Evolutionary conservation across 2,888 invertebrate species (phyloP).

Genomic region (Drosophila austrosaltans): DNA sequence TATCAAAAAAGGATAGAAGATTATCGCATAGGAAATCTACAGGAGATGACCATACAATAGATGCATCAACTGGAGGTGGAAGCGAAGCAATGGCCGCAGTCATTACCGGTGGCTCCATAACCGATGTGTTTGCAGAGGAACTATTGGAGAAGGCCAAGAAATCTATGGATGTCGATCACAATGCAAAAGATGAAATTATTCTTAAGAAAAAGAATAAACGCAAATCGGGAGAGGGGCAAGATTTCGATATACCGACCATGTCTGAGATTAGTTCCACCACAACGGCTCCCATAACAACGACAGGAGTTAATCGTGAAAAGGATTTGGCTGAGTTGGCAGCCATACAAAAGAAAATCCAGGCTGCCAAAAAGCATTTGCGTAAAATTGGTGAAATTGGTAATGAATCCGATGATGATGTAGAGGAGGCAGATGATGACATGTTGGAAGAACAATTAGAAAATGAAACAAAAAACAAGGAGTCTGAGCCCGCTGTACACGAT

Average conservation of each 20-base stretch:
- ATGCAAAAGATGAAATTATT: slow-evolving; percentile 71
- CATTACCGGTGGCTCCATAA: slow-evolving; percentile 83
- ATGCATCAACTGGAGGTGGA: slow-evolving; percentile 23
- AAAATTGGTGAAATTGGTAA: slow-evolving; percentile 83
- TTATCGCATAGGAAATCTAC: slow-evolving; percentile 53
- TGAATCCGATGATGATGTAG: slow-evolving; percentile 53
- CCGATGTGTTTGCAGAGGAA: slow-evolving; percentile 87
- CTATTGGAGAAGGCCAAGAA: slow-evolving; percentile 84
- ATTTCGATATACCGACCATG: slow-evolving; percentile 84
- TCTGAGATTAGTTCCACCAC: slow-evolving; percentile 83
- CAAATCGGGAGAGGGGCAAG: slow-evolving; percentile 44
- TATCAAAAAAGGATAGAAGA: slow-evolving; percentile 64
- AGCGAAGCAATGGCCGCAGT: slow-evolving; percentile 56
- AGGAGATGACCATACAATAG: slow-evolving; percentile 54
- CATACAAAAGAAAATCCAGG: slow-evolving; percentile 87
- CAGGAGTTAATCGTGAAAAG: slow-evolving; percentile 75
- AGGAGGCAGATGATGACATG: slow-evolving; percentile 29
- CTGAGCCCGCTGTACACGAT: not conserved
- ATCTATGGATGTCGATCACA: slow-evolving; percentile 70
- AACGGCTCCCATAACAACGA: slow-evolving; percentile 29
- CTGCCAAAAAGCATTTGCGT: slow-evolving; percentile 85
- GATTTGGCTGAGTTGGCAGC: slow-evolving; percentile 85
- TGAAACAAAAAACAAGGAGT: slow-evolving; percentile 75
- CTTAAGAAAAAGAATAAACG: slow-evolving; percentile 71
- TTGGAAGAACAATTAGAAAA: slow-evolving; percentile 70